These are phyloP conservation scores for Odontocolon sp. DNA, from an alignment of 2,888 invertebrate species.

Conservation along the genomic window DNA sequence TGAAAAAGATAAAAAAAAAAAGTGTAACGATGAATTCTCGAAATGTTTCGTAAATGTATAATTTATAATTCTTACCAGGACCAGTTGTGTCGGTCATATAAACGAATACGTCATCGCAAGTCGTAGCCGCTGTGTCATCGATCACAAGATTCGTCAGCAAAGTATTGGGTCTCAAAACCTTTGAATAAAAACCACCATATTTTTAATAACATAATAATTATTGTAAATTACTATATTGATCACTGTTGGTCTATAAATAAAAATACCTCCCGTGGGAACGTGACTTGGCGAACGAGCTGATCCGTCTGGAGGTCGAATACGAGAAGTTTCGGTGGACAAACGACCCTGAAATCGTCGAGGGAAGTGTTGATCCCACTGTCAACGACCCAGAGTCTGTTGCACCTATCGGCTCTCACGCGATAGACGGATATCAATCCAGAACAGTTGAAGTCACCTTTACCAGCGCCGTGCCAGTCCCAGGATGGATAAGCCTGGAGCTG, in stretches of 20 bases:
- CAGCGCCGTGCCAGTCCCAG: conserved; percentile 89
- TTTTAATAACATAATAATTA: background rate
- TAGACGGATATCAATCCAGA: conserved; percentile 90
- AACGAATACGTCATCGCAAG: conserved; percentile 89
- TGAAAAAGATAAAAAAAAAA: conserved; percentile 18
- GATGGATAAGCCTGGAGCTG: conserved; percentile 88
- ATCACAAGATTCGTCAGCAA: conserved; percentile 90
- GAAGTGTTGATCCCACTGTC: conserved; percentile 90
- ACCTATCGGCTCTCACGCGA: conserved; percentile 88
- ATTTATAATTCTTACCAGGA: conserved; percentile 83
- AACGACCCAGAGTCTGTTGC: conserved; percentile 91
- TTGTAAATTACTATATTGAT: background rate
- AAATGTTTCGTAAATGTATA: background rate
- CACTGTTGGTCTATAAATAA: too few species aligned
- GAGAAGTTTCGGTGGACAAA: conserved; percentile 91
- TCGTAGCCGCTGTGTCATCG: conserved; percentile 86
- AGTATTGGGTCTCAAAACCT: conserved; percentile 87
- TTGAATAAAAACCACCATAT: conserved; percentile 37
- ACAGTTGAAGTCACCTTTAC: conserved; percentile 88
- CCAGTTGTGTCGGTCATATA: conserved; percentile 92
- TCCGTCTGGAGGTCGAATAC: conserved; percentile 90
- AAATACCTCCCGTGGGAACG: conserved; percentile 86
- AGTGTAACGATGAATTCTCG: too few species aligned
- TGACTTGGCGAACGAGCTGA: conserved; percentile 86
- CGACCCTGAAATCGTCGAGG: conserved; percentile 85